Evolutionary conservation across 35 echinoderm and acorn worm genomes (phyloP).

Genomic region (Acanthaster planci): DNA sequence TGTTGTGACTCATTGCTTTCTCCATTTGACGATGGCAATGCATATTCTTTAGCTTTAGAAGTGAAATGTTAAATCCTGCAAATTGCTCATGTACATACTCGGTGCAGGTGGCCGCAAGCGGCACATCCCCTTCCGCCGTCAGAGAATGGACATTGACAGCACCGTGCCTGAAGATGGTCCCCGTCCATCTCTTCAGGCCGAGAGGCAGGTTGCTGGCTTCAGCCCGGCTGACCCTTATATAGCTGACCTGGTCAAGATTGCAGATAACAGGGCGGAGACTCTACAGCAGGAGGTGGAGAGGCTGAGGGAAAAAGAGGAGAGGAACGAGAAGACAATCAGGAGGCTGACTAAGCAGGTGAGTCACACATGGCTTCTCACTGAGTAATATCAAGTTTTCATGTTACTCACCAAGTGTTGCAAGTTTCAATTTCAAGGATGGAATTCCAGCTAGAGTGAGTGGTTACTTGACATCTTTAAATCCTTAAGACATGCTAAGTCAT

Average conservation of each 20-base stretch:
- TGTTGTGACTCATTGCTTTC: too few species aligned
- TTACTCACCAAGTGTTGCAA: too few species aligned
- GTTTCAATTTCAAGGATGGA: too few species aligned
- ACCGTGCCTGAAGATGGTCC: constrained; percentile 51
- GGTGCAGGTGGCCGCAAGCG: constrained; percentile 83
- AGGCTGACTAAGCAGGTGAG: constrained; percentile 86
- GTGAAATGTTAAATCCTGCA: too few species aligned
- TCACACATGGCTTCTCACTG: too few species aligned
- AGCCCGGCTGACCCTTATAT: constrained; percentile 73
- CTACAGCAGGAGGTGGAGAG: constrained; percentile 53
- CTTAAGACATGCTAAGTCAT: too few species aligned
- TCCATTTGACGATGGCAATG: too few species aligned
- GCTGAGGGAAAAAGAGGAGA: constrained; percentile 58
- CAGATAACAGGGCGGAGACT: constrained; percentile 69
- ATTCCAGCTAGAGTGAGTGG: too few species aligned
- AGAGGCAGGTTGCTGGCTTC: background rate
- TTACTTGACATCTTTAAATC: too few species aligned
- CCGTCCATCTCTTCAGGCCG: background rate
- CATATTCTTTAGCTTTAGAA: too few species aligned
- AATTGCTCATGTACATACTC: too few species aligned
- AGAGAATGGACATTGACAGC: constrained; percentile 93
- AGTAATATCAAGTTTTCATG: too few species aligned
- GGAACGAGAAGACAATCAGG: constrained; percentile 65
- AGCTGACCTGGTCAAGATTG: constrained; percentile 73
- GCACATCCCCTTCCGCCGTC: constrained; percentile 87